Conservation (phyloP, 2,888 invertebrate genomes). For the Tetragonisca angustula region DNA sequence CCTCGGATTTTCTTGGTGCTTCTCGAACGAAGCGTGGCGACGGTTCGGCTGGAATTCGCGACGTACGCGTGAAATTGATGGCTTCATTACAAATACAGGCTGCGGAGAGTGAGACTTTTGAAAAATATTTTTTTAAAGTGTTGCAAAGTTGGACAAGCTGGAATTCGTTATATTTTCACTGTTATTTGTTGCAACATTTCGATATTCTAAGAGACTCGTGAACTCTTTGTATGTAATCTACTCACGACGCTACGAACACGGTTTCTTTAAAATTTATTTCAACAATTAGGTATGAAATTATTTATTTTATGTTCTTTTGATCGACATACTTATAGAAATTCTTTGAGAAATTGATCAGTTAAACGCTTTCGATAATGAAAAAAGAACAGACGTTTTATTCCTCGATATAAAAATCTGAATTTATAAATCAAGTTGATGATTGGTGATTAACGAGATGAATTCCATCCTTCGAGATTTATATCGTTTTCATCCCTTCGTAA, state of each 20-base stretch:
- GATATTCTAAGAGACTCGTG: not conserved
- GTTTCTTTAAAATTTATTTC: not conserved
- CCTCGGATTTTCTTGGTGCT: not conserved
- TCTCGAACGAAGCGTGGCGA: not conserved
- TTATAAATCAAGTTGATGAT: not conserved
- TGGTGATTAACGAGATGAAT: not conserved
- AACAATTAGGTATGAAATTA: not conserved
- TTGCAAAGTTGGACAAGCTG: too few relatives aligned
- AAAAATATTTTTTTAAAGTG: not conserved
- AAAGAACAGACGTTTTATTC: not conserved
- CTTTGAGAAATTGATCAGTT: not conserved
- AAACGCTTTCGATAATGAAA: not conserved
- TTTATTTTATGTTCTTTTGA: rapidly evolving
- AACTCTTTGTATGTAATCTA: not conserved
- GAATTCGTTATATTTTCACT: not conserved
- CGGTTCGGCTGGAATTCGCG: not conserved
- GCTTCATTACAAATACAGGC: not conserved
- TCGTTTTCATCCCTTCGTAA: not conserved
- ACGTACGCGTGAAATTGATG: not conserved
- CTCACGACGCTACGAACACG: not conserved
- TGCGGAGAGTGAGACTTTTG: not conserved
- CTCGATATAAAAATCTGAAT: not conserved
- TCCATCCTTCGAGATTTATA: not conserved
- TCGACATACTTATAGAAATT: not conserved
- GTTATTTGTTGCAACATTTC: not conserved